phyloP scores from a whole-genome alignment of 2,888 invertebrate species.

The Mantis religiosa region DNA sequence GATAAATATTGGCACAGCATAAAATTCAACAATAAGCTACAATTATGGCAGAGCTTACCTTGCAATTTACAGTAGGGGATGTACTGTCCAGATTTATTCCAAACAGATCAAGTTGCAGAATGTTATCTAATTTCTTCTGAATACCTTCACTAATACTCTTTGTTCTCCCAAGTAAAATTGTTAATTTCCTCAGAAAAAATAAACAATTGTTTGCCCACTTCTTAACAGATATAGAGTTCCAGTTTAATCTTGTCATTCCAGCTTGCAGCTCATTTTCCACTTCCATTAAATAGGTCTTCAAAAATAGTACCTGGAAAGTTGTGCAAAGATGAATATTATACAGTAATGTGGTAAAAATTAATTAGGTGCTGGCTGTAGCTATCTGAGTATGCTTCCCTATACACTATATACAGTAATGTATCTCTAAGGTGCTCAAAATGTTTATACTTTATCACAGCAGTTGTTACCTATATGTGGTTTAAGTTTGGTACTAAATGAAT shows the following conservation, averaged over 20 bases:
- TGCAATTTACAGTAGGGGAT: background rate
- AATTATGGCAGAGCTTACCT: background rate
- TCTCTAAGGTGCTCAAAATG: too few relatives aligned
- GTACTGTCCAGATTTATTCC: background rate
- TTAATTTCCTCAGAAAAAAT: background rate
- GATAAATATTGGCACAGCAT: too few relatives aligned
- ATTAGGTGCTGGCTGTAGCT: too few relatives aligned
- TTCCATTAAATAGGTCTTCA: background rate
- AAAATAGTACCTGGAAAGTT: background rate
- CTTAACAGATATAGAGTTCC: background rate
- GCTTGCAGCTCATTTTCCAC: background rate
- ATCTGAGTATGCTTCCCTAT: too few relatives aligned
- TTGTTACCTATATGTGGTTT: too few relatives aligned
- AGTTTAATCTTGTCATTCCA: background rate
- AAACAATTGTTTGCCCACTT: background rate
- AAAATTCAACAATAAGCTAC: too few relatives aligned
- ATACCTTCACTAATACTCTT: background rate
- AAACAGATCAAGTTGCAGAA: background rate
- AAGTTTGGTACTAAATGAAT: too few relatives aligned
- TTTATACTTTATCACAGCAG: too few relatives aligned
- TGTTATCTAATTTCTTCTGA: background rate
- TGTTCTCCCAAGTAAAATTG: background rate
- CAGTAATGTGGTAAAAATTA: too few relatives aligned
- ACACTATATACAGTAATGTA: too few relatives aligned
- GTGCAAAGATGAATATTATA: too few relatives aligned